Evolutionary conservation across 2,797 vertebrate genomes (phyloP).

Genomic region (Myotis pilosus): DNA sequence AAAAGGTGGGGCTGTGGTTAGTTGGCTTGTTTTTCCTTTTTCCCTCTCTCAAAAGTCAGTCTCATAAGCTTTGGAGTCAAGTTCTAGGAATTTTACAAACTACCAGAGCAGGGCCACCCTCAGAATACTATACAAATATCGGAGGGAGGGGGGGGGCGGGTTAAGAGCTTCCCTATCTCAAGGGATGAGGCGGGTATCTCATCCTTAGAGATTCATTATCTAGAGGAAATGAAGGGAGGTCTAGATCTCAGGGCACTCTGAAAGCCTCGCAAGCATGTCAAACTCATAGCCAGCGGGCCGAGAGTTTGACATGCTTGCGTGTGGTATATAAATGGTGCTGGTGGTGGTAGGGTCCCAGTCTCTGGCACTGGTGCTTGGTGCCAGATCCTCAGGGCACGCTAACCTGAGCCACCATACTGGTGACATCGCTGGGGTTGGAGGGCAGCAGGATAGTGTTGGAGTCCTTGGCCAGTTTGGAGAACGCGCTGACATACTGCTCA

Average conservation of each 20-base stretch:
- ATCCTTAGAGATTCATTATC: not conserved
- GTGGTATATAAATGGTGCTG: not conserved
- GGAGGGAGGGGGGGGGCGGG: fast-evolving
- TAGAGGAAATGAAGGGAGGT: not conserved
- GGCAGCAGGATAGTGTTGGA: slow-evolving; percentile 96
- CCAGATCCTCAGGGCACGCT: slow-evolving; percentile 45
- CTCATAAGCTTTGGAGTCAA: not conserved
- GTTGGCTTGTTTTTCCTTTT: not conserved
- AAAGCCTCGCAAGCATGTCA: not conserved
- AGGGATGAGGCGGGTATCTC: not conserved
- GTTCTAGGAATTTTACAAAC: not conserved
- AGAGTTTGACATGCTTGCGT: too few relatives aligned
- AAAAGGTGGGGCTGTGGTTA: not conserved
- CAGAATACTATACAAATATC: not conserved
- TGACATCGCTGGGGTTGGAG: slow-evolving; percentile 90
- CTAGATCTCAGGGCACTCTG: not conserved
- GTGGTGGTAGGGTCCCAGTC: not conserved
- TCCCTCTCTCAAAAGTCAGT: not conserved
- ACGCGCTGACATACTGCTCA: slow-evolving; percentile 94
- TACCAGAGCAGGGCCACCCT: not conserved
- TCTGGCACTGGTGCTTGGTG: not conserved
- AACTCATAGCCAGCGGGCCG: too few relatives aligned
- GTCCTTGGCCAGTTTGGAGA: slow-evolving; percentile 95
- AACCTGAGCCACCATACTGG: slow-evolving; percentile 96
- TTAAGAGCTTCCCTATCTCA: not conserved